Percentiles rank a stretch among this genome's conserved stretches.
phyloP scores from a whole-genome alignment of 2,888 invertebrate species.

The Eristalinus aeneus region DNA sequence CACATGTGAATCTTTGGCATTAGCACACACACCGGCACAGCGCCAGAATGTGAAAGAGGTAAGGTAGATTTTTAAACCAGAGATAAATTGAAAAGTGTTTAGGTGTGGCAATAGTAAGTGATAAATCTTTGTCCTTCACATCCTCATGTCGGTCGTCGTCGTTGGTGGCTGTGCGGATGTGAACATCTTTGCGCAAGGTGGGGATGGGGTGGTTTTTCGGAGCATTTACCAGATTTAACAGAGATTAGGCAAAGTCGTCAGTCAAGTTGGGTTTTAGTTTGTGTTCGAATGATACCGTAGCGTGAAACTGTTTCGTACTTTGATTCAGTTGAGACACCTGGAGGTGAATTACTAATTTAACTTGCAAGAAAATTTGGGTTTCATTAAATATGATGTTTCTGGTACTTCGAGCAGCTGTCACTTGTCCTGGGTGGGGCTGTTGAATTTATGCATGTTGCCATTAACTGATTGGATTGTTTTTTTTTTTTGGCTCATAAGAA shows the following conservation, averaged over 20 bases:
- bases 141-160: background rate
- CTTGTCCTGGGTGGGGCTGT: background rate
- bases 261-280: constrained; percentile 15
- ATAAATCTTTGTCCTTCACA: constrained; percentile 53
- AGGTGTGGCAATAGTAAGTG: constrained; percentile 48
- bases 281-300: background rate
- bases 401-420: background rate
- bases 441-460: background rate
- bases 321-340: background rate
- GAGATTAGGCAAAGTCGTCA: constrained; percentile 34
- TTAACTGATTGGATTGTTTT: background rate
- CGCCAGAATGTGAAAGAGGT: background rate
- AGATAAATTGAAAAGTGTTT: constrained; percentile 61
- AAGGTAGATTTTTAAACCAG: constrained; percentile 40
- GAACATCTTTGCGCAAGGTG: background rate
- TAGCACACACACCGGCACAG: background rate
- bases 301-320: background rate
- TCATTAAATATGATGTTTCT: background rate
- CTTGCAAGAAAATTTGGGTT: background rate
- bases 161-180: background rate
- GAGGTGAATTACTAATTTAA: background rate
- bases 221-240: constrained; percentile 42
- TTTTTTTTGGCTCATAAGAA: too few relatives aligned
- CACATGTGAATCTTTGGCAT: constrained; percentile 28
- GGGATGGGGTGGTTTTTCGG: constrained; percentile 19